Conservation (phyloP, 2,797 vertebrate species). For the Falco cherrug region DNA sequence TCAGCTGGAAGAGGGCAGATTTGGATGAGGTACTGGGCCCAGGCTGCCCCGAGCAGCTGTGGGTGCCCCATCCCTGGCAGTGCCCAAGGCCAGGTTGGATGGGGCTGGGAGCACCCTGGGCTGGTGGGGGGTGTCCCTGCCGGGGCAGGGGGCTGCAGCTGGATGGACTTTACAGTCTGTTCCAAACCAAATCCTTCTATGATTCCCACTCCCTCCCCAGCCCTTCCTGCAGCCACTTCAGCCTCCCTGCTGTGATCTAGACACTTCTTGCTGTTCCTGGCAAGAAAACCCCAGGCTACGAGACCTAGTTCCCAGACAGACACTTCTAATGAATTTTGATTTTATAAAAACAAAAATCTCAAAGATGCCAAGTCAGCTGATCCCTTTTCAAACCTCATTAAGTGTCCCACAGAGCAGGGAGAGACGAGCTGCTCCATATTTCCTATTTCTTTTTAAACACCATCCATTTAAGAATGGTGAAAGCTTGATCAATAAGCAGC, state of each 20-base stretch:
- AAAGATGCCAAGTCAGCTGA: accelerated
- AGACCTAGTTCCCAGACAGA: not conserved
- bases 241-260: accelerated
- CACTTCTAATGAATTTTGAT: not conserved
- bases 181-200: too few species aligned
- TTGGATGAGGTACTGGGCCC: too few species aligned
- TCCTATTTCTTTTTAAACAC: not conserved
- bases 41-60: too few species aligned
- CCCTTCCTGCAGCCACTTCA: not conserved
- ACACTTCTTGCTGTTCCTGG: not conserved
- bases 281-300: not conserved
- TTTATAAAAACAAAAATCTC: not conserved
- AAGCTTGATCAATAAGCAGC: not conserved
- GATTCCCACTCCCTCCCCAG: not conserved
- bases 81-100: too few species aligned
- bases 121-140: too few species aligned
- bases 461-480: not conserved
- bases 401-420: not conserved
- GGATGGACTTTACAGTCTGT: too few species aligned
- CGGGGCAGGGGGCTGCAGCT: too few species aligned
- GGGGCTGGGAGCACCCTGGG: too few species aligned
- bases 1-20: too few species aligned
- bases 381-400: not conserved
- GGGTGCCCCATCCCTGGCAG: too few species aligned
- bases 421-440: not conserved